These are phyloP conservation scores for Tupaia tana DNA, from an alignment of 2,113 vertebrate species.

Conservation along the genomic window DNA sequence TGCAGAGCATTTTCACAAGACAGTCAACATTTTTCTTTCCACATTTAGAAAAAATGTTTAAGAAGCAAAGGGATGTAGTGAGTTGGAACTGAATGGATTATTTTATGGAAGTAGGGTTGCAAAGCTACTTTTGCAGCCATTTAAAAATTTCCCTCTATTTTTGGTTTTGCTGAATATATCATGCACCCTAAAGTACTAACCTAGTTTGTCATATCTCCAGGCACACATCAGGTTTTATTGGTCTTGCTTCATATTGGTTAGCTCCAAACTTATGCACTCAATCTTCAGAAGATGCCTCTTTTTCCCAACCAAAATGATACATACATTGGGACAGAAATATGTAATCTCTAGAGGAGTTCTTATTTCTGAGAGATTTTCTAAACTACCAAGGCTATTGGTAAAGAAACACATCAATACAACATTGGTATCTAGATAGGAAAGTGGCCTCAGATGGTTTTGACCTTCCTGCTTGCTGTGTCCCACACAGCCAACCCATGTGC, in stretches of 20 bases:
- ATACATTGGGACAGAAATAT: neutral
- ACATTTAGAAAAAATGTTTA: constrained; percentile 58
- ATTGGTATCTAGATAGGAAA: neutral
- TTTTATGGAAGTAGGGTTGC: constrained; percentile 65
- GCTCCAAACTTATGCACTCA: neutral
- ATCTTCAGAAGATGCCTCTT: neutral
- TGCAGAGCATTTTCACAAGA: constrained; percentile 83
- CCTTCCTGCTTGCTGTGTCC: neutral
- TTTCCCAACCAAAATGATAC: neutral
- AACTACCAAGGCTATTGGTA: neutral
- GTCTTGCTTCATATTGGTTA: neutral
- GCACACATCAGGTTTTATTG: neutral
- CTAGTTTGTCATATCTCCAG: constrained; percentile 82
- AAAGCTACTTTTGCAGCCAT: constrained; percentile 84
- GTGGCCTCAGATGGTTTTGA: neutral
- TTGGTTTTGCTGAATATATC: constrained; percentile 86
- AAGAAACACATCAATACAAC: neutral
- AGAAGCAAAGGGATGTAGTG: too few species aligned
- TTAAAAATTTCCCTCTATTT: constrained; percentile 86
- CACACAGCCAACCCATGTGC: neutral
- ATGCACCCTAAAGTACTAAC: constrained; percentile 83
- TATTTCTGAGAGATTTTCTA: neutral
- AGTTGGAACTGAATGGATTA: too few species aligned
- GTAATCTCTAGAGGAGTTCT: neutral
- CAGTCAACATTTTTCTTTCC: constrained; percentile 84